phyloP scores from a whole-genome alignment of 2,888 invertebrate species.

The Azorinus chamasolen region DNA sequence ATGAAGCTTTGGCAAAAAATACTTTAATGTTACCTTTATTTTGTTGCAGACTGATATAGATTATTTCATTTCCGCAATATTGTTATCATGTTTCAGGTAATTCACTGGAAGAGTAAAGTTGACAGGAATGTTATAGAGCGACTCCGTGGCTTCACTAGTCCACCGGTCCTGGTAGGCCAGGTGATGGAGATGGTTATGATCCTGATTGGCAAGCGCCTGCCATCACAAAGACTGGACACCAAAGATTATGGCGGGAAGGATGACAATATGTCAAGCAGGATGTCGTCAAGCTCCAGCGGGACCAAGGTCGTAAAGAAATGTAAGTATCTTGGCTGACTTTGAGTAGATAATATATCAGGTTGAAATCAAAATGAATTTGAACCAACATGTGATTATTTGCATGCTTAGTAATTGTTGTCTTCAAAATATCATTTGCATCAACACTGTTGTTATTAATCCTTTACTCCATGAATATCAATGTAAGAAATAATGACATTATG shows the following conservation, averaged over 20 bases:
- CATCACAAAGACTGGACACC: constrained; percentile 75
- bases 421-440: no score
- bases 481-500: no score
- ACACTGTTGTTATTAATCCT: no score
- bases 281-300: constrained; percentile 84
- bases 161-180: constrained; percentile 85
- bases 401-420: no score
- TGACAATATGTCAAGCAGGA: constrained; percentile 80
- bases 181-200: constrained; percentile 86
- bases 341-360: no score
- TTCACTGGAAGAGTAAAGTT: constrained; percentile 83
- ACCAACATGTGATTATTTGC: no score
- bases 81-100: constrained; percentile 80
- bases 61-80: no score
- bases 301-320: constrained; percentile 80
- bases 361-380: no score
- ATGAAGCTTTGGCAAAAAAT: no score
- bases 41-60: constrained; percentile 2
- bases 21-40: not conserved
- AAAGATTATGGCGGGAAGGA: constrained; percentile 66
- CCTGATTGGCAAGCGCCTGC: constrained; percentile 84
- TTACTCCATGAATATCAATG: no score
- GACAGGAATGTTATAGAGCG: constrained; percentile 85
- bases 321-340: constrained; percentile 43
- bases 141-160: constrained; percentile 83